Evolutionary conservation across 2,797 vertebrate genomes (phyloP).

Genomic region (Eospalax fontanierii): DNA sequence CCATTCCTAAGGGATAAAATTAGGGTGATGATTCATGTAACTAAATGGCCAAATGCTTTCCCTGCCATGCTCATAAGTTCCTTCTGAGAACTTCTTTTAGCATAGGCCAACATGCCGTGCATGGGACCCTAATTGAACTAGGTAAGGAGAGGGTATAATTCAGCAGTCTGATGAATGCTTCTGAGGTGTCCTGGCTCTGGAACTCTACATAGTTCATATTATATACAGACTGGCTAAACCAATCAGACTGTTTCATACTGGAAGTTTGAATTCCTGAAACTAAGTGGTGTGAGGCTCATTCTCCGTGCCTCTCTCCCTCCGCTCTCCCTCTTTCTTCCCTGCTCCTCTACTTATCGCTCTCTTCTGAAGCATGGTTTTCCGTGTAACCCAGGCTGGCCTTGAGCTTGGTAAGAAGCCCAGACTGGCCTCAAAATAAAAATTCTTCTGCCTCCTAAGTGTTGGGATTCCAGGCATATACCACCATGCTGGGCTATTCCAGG

Average conservation of each 20-base stretch:
- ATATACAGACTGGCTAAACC: background rate
- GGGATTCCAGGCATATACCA: background rate
- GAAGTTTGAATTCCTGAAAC: constrained; percentile 64
- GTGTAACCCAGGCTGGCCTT: background rate
- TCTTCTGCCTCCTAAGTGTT: background rate
- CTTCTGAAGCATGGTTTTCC: background rate
- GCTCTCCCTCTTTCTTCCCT: background rate
- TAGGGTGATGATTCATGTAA: constrained; percentile 79
- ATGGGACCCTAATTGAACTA: constrained; percentile 41
- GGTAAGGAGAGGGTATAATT: background rate
- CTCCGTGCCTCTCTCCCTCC: background rate
- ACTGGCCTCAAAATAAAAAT: background rate
- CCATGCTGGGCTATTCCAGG: background rate
- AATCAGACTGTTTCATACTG: constrained; percentile 54
- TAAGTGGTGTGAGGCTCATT: background rate
- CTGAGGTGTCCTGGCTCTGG: background rate
- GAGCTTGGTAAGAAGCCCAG: too few species aligned
- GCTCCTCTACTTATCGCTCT: background rate
- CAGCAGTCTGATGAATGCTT: background rate
- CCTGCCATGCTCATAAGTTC: constrained; percentile 60
- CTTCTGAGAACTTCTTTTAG: constrained; percentile 70
- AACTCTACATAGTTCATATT: background rate
- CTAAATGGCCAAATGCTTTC: constrained; percentile 67
- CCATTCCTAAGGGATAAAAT: constrained; percentile 81
- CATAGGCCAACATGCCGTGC: constrained; percentile 1